Percentiles rank a stretch among this genome's conserved stretches.
Evolutionary conservation across 2,113 vertebrate genomes (phyloP).

Genomic region (Indicator maculatus): DNA sequence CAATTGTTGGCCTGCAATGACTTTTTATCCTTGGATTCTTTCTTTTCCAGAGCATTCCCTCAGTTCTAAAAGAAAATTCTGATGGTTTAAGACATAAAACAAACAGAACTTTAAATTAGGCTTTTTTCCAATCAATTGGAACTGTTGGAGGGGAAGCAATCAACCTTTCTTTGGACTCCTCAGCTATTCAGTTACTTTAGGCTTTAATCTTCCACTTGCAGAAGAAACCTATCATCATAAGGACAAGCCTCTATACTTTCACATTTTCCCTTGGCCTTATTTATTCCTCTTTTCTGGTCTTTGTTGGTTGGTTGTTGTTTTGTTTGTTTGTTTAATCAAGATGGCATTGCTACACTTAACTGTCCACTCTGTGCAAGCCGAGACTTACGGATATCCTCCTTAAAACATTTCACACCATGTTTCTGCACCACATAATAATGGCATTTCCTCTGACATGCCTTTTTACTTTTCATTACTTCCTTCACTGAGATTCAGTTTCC

Average conservation of each 20-base stretch:
- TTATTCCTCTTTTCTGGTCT: slow-evolving; percentile 52
- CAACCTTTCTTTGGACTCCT: slow-evolving; percentile 76
- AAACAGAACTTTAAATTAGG: slow-evolving; percentile 90
- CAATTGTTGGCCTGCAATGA: slow-evolving; percentile 85
- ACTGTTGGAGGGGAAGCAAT: slow-evolving; percentile 85
- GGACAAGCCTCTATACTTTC: slow-evolving; percentile 61
- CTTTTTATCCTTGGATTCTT: slow-evolving; percentile 83
- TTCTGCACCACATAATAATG: not conserved
- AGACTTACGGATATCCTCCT: slow-evolving; percentile 61
- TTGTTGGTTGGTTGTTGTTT: not conserved
- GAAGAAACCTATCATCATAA: slow-evolving; percentile 62
- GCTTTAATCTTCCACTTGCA: slow-evolving; percentile 79
- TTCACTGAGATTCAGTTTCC: slow-evolving; percentile 50
- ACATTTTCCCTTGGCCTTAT: slow-evolving; percentile 62
- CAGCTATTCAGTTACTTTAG: slow-evolving; percentile 79
- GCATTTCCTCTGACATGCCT: not conserved
- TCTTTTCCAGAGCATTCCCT: slow-evolving; percentile 79
- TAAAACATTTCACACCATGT: slow-evolving; percentile 32
- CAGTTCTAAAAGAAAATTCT: slow-evolving; percentile 79
- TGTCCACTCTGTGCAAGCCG: not conserved
- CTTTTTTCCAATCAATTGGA: slow-evolving; percentile 86
- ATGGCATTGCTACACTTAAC: slow-evolving; percentile 30
- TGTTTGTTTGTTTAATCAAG: slow-evolving; percentile 33
- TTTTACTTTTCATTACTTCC: slow-evolving; percentile 61
- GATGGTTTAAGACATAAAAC: slow-evolving; percentile 88